Evolutionary conservation across 2,113 vertebrate genomes (phyloP), one percentile per base, ranked within the genome.

Genomic region (Neofelis nebulosa): DNA sequence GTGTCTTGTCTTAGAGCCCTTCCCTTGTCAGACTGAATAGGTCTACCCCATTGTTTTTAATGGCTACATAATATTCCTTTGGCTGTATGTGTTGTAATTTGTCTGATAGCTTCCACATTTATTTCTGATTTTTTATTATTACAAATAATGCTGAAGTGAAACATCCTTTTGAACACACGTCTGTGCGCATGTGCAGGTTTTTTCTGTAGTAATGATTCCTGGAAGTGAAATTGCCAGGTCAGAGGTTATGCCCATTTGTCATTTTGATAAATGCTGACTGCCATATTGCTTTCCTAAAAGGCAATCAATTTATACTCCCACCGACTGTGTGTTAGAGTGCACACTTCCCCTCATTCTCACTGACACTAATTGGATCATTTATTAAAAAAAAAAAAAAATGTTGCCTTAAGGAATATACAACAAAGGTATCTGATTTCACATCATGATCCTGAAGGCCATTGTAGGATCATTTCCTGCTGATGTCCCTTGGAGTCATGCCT

Each of bases 241-340:
- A 89, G 36, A 91, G 85, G 57, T 45, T 13, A 45, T 41, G 23
- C 33, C 57, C 48, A 9, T 89, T 71, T 85, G 78, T 91, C 91
- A 63, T 93, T 61, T 36, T 93, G 93, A 88, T 84, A 90, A 93
- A 84, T 91, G 76, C 88, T n/a, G 25, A 41, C 45, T 79, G 91
- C 81, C 65, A 25, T 78, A 36, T 81, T 71, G 69, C 95, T 96
- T 50, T 96, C 52, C 93, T 95, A 69, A 97, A 80, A 94, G 93
- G 68, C 74, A 11, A 92, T 90, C 66, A 52, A 27, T 76, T 80
- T 82, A 21, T 38, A 52, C 25, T 93, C 66, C 71, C 91, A 27
- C 29, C 36, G 38, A 36, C 87, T 41, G 3, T 52, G 55, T 68
- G 69, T 63, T n/a, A 45, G 48, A 38, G 7, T 10, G 21, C 5